Conservation (phyloP, 2,113 vertebrate species). For the Oreochromis tanganicae region DNA sequence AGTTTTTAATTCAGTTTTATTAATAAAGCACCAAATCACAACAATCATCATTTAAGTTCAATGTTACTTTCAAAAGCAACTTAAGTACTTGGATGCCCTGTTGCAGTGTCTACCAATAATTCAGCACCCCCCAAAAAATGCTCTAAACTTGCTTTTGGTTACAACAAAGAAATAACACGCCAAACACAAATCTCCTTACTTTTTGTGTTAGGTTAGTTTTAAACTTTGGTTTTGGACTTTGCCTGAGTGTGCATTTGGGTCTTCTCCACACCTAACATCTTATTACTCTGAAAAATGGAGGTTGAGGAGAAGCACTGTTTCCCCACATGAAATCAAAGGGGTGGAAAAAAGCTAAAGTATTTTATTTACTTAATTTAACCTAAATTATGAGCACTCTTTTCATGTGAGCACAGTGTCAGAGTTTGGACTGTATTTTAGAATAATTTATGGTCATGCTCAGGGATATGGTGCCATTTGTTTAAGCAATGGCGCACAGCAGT, state of each 20-base stretch:
- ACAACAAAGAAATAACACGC: not conserved
- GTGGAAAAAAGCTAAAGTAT: not conserved
- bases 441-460: not conserved
- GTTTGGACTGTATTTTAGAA: not conserved
- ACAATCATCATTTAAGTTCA: not conserved
- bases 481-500: not conserved
- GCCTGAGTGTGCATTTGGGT: not conserved
- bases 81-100: not conserved
- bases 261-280: not conserved
- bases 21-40: not conserved
- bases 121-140: not conserved
- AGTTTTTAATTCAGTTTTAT: not conserved
- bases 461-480: not conserved
- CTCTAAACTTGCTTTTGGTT: not conserved
- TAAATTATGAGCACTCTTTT: not conserved
- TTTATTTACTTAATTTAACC: not conserved
- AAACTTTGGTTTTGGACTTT: not conserved
- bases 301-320: not conserved
- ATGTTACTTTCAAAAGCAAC: not conserved
- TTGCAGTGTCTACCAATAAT: not conserved
- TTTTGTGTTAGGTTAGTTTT: not conserved
- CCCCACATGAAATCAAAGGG: not conserved
- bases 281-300: not conserved
- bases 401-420: not conserved
- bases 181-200: not conserved